These are phyloP conservation scores for Berghia stephanieae DNA, from an alignment of 1,140 invertebrate species.

Conservation along the genomic window DNA sequence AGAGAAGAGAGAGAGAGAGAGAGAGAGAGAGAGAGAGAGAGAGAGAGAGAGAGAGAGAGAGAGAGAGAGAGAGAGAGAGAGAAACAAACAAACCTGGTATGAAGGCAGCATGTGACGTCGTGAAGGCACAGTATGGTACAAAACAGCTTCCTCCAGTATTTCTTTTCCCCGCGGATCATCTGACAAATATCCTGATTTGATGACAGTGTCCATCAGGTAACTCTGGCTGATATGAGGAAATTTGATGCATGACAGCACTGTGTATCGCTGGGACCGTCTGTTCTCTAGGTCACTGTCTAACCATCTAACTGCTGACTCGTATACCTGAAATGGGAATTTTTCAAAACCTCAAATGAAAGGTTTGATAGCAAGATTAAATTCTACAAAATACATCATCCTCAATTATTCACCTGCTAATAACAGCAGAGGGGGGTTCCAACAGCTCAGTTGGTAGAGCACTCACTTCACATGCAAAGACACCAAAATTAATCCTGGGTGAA, in stretches of 20 bases:
- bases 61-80: not conserved
- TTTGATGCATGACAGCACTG: conserved; percentile 56
- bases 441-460: no score
- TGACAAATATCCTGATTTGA: conserved; percentile 45
- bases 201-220: conserved; percentile 54
- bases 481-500: no score
- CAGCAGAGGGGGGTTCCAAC: no score
- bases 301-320: conserved; percentile 54
- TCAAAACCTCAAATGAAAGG: no score
- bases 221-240: conserved; percentile 55
- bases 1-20: not conserved
- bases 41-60: no score
- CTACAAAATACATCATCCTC: no score
- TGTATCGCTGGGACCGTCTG: conserved; percentile 40
- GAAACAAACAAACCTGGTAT: conserved; percentile 42
- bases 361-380: no score
- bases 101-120: conserved; percentile 52
- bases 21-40: no score
- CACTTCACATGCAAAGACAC: no score
- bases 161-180: conserved; percentile 53
- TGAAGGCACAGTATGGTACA: conserved; percentile 57
- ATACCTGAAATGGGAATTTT: conserved; percentile 43
- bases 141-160: conserved; percentile 52
- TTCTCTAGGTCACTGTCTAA: conserved; percentile 48
- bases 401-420: no score